Evolutionary conservation across 2,113 vertebrate genomes (phyloP).

Genomic region (Macquaria ambigua): DNA sequence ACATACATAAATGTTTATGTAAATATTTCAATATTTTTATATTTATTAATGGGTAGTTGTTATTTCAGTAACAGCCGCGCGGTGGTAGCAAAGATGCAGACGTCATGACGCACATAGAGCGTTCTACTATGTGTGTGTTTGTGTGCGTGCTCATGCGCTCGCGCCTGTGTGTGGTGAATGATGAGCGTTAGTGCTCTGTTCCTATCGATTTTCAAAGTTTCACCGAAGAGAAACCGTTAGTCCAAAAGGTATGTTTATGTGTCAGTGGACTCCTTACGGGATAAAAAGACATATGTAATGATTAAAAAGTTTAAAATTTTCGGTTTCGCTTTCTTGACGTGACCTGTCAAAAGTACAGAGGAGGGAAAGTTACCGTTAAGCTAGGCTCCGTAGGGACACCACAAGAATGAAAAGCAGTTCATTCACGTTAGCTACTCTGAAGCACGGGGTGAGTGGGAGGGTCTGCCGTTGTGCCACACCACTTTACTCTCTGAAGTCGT

Average conservation of each 20-base stretch:
- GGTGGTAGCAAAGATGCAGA: constrained; percentile 67
- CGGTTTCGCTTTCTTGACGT: not conserved
- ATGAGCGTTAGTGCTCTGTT: not conserved
- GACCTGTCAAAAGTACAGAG: not conserved
- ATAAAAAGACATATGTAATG: not conserved
- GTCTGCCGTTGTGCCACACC: constrained; percentile 23
- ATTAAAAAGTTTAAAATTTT: not conserved
- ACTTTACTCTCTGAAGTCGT: constrained; percentile 7
- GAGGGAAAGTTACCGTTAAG: not conserved
- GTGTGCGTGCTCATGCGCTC: not conserved
- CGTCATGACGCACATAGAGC: constrained; percentile 27
- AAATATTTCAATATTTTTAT: not conserved
- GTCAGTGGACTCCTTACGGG: not conserved
- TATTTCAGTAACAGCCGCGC: constrained; percentile 39
- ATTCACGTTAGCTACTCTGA: not conserved
- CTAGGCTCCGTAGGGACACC: not conserved
- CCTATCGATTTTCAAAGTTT: not conserved
- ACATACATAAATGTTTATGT: not conserved
- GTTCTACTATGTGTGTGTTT: not conserved
- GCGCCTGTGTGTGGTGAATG: not conserved
- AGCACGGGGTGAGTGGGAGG: constrained; percentile 58
- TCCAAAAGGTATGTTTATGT: not conserved
- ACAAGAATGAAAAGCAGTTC: not conserved
- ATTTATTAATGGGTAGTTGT: not conserved
- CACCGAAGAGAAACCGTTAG: not conserved